Conservation (phyloP, 2,797 vertebrate genomes). For the Limnodromus scolopaceus region DNA sequence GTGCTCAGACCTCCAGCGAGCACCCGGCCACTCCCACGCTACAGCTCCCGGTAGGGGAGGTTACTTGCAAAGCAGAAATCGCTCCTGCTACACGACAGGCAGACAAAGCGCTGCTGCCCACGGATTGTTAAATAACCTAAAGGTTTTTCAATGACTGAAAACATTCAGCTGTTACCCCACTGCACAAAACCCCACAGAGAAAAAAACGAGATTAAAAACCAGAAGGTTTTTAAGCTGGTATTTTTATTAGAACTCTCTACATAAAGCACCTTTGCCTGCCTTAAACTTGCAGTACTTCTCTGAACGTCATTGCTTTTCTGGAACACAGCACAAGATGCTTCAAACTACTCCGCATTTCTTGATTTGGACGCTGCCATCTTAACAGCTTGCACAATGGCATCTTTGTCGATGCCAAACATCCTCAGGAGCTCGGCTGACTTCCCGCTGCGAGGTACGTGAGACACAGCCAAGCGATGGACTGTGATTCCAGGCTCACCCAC, state of each 20-base stretch:
- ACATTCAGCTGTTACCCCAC: not conserved
- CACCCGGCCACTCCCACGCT: fast-evolving
- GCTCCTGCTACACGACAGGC: not conserved
- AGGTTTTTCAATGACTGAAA: not conserved
- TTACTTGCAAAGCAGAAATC: not conserved
- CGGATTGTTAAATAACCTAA: not conserved
- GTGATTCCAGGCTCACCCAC: slow-evolving; percentile 80
- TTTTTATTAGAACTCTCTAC: slow-evolving; percentile 74
- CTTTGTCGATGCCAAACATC: slow-evolving; percentile 87
- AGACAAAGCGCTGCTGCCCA: not conserved
- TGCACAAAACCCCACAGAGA: not conserved
- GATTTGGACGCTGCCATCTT: slow-evolving; percentile 78
- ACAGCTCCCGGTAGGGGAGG: not conserved
- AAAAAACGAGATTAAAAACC: not conserved
- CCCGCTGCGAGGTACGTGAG: slow-evolving; percentile 83
- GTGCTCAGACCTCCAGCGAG: not conserved
- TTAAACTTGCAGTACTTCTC: slow-evolving; percentile 43
- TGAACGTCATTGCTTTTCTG: not conserved
- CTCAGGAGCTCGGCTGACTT: slow-evolving; percentile 85
- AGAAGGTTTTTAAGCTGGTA: slow-evolving; percentile 51
- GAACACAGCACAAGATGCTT: not conserved
- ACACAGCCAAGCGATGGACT: slow-evolving; percentile 81
- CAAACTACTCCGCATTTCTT: slow-evolving; percentile 63
- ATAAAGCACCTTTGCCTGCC: slow-evolving; percentile 54
- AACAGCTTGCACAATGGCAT: slow-evolving; percentile 83